These are phyloP conservation scores for Bucorvus abyssinicus DNA, from an alignment of 2,797 vertebrate genomes.

Conservation along the genomic window DNA sequence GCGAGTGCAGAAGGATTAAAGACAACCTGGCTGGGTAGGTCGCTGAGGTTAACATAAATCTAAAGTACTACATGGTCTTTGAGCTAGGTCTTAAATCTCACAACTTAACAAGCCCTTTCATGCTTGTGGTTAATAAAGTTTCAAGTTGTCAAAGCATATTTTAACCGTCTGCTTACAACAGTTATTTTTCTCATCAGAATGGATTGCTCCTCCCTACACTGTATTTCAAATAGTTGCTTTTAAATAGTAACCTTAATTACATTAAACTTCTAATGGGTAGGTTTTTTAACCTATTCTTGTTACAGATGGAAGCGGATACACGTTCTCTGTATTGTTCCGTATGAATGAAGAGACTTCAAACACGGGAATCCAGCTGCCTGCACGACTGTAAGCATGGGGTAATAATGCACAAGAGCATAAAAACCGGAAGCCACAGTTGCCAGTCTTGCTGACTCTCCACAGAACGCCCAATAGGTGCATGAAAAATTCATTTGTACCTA, in stretches of 20 bases:
- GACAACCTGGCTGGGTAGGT: not conserved
- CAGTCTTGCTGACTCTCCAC: not conserved
- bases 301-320: not conserved
- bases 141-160: not conserved
- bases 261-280: not conserved
- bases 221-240: not conserved
- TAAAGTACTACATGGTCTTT: not conserved
- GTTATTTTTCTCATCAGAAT: not conserved
- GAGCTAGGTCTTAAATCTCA: not conserved
- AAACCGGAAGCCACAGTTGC: not conserved
- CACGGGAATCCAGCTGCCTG: not conserved
- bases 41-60: not conserved
- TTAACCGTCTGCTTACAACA: not conserved
- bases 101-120: not conserved
- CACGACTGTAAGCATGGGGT: not conserved
- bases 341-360: not conserved
- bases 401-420: not conserved
- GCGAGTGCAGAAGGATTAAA: not conserved
- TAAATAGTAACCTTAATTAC: not conserved
- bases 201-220: not conserved
- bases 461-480: not conserved
- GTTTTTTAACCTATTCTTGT: not conserved
- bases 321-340: not conserved
- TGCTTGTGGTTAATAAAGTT: not conserved
- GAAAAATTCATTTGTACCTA: not conserved